Evolutionary conservation across 2,113 vertebrate species (phyloP).

Genomic region (Myrmophylax atrothorax): DNA sequence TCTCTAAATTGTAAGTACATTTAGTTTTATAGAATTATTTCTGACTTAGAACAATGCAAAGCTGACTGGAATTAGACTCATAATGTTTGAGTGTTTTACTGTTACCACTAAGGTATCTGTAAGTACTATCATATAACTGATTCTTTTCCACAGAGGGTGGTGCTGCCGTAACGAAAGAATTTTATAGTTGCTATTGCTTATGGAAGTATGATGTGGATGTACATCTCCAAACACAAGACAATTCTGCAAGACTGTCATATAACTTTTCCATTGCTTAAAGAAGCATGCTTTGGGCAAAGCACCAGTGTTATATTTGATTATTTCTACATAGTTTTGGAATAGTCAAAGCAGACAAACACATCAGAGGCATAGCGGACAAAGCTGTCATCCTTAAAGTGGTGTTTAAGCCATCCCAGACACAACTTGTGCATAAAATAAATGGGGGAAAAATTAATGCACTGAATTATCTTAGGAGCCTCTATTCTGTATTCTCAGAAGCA

Average conservation of each 20-base stretch:
- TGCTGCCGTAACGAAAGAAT: background rate
- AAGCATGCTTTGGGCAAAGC: background rate
- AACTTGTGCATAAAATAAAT: background rate
- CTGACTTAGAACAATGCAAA: background rate
- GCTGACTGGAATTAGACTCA: background rate
- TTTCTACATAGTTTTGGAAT: background rate
- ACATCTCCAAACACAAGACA: background rate
- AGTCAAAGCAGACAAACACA: background rate
- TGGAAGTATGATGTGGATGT: background rate
- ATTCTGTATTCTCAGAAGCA: background rate
- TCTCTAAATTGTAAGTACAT: background rate
- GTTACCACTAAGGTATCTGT: background rate
- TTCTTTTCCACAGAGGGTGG: background rate
- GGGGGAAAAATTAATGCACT: background rate
- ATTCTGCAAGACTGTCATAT: background rate
- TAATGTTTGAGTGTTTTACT: background rate
- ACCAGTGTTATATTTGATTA: background rate
- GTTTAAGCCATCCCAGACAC: background rate
- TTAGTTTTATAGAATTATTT: background rate
- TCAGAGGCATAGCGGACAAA: background rate
- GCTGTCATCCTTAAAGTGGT: background rate
- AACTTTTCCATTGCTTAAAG: background rate
- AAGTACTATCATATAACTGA: background rate
- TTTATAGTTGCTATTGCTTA: background rate
- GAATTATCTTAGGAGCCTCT: background rate